Conservation (phyloP, 2,797 vertebrate species). For the Pipistrellus kuhlii region DNA sequence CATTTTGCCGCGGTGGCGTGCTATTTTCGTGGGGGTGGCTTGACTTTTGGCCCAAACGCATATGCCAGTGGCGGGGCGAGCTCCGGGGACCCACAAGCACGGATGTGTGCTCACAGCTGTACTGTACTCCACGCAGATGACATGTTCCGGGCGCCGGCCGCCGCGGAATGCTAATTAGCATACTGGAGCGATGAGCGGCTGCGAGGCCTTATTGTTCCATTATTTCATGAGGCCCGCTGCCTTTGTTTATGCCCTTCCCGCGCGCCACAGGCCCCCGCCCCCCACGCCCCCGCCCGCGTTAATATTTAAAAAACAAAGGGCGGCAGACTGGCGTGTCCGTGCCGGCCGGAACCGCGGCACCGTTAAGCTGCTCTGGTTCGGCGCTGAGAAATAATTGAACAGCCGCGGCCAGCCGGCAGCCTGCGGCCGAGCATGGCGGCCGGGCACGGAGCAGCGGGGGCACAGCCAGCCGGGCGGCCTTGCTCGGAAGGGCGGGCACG, state of each 20-base stretch:
- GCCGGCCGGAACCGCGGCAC: slow-evolving; percentile 90
- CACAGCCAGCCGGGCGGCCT: slow-evolving; percentile 92
- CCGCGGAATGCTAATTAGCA: slow-evolving; percentile 94
- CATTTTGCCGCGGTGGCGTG: slow-evolving; percentile 82
- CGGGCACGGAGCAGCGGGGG: slow-evolving; percentile 90
- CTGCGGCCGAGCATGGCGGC: slow-evolving; percentile 91
- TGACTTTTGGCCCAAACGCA: slow-evolving; percentile 91
- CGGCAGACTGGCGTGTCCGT: slow-evolving; percentile 91
- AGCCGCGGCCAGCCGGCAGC: slow-evolving; percentile 89
- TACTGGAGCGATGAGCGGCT: slow-evolving; percentile 91
- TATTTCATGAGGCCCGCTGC: slow-evolving; percentile 92
- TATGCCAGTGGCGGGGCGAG: slow-evolving; percentile 90
- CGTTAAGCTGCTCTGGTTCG: slow-evolving; percentile 90
- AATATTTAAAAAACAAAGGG: slow-evolving; percentile 93
- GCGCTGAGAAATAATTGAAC: slow-evolving; percentile 93
- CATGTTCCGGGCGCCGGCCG: slow-evolving; percentile 92
- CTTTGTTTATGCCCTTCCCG: slow-evolving; percentile 93
- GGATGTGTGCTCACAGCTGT: slow-evolving; percentile 92
- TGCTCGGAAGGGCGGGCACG: slow-evolving; percentile 92
- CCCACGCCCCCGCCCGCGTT: slow-evolving; percentile 89
- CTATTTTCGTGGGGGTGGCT: slow-evolving; percentile 86
- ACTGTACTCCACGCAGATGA: slow-evolving; percentile 93
- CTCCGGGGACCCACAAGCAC: slow-evolving; percentile 90
- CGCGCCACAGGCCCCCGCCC: slow-evolving; percentile 91
- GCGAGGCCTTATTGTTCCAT: slow-evolving; percentile 92